Evolutionary conservation across 2,888 invertebrate genomes (phyloP), one percentile per base, ranked within the genome.

Genomic region (Steinernema carpocapsae): DNA sequence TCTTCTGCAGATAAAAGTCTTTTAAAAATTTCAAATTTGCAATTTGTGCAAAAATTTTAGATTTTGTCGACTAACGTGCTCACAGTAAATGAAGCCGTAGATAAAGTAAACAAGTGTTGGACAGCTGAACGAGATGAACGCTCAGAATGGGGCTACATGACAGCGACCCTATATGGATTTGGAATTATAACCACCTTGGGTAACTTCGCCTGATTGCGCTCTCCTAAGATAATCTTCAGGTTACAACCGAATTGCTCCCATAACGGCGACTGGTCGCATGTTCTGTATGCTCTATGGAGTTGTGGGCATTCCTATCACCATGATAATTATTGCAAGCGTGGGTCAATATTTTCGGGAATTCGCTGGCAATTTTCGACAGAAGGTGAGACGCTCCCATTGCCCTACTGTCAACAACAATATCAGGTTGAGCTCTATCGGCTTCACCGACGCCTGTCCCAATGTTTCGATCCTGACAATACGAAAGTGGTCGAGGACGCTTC

Each of bases 231-330:
- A 6, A 10, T 19, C 4, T 48, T 48, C n/a, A 48, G 48, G 48
- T 3, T 48, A 48, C 48, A 48, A 48, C 48, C 17, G 48, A 17
- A 48, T 48, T n/a, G 48, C 48, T 10, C 48, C 48, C 4, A 17
- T 48, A 17, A 48, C 48, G 19, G 19, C n/a, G 48, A 3, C 48
- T 6, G 48, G 48, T 10, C 48, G 48, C 17, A 10, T 48, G 4
- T 48, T 48, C 48, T 48, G 48, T 17, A 48, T 48, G 48, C 10
- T 48, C 4, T 48, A 48, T 48, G 48, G 48, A 48, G 80, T 83
- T 19, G n/a, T 48, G 3, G 48, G 48, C 4, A 48, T 48, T 10
- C 48, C 48, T 3, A 48, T 48, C 6, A 48, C 48, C 48, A 48
- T 48, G 48, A 48, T 48, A 4, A 48, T 48, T 3, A 48, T 48